Base-by-base conservation (phyloP, 2,113 vertebrate genomes). In the Cariama cristata region DNA sequence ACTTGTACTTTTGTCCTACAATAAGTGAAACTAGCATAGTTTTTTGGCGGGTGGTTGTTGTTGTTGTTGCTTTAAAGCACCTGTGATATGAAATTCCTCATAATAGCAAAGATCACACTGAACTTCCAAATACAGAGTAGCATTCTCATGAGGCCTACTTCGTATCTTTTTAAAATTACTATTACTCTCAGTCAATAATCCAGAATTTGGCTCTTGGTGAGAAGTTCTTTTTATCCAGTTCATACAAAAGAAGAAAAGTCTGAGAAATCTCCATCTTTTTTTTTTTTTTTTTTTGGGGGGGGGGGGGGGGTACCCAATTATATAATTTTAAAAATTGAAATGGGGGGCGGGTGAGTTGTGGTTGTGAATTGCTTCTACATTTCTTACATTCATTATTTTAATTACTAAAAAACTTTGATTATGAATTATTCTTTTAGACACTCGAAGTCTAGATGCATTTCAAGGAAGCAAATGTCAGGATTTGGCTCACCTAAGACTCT, bases 161-260 rank as follows among this genome's bases (percentile, higher is more conserved):
- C 55, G 35, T 62, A 35, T 28, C 5, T 87, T 68, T 68, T 90
- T 28, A 52, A 75, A 72, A 88, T 93, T 45, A 69, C 26, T 86
- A n/a, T 73, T 72, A 72, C 42, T 86, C 28, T 86, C 58, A 96
- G 45, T 77, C 67, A 91, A 79, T 80, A 97, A 93, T 96, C 80
- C 14, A 24, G n/a, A 95, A 95, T 93, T 96, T 91, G 24, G 35
- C 38, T 58, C 35, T 50, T 35, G 84, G 56, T 95, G 44, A 88
- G 75, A 92, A 92, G 26, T 52, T 73, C 40, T 60, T 91, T 94
- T 81, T 68, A 71, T 75, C 49, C 35, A 40, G 22, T 62, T 93
- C 47, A 89, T 79, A 27, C 14, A 38, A 38, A 88, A 75, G n/a
- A 88, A 63, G 74, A 81, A 79, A 90, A 45, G 28, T 60, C 8